A percentile compares a stretch with the other conserved stretches of the same genome.
phyloP scores from a whole-genome alignment of 1,140 invertebrate species.

The Anadara kagoshimensis region DNA sequence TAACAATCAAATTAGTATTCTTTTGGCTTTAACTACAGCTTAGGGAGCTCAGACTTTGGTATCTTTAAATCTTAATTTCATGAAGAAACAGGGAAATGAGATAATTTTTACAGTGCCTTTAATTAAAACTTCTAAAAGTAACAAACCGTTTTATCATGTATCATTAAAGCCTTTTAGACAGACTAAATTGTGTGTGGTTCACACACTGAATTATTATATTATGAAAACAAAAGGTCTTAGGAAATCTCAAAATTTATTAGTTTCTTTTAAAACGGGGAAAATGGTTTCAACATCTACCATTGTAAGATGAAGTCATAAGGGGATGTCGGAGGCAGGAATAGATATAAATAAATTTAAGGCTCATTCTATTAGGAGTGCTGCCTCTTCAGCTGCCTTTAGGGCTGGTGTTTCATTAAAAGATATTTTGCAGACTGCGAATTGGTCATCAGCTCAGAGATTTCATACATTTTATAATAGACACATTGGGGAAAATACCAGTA shows the following conservation, averaged over 20 bases:
- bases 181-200: constrained; percentile 8
- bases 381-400: constrained; percentile 20
- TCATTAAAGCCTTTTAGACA: no score
- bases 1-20: no score
- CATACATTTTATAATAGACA: constrained; percentile 20
- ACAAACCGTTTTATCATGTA: no score
- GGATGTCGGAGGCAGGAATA: constrained; percentile 21
- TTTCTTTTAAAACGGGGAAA: constrained; percentile 36
- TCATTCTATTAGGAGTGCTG: constrained; percentile 31
- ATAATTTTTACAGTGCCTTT: no score
- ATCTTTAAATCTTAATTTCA: no score
- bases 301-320: constrained; percentile 31
- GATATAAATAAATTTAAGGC: constrained; percentile 22
- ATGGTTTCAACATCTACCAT: constrained; percentile 32
- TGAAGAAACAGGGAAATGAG: no score
- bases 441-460: constrained; percentile 26
- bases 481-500: no score
- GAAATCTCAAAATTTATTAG: constrained; percentile 19
- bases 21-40: no score
- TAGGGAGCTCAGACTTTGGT: no score
- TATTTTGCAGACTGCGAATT: constrained; percentile 32
- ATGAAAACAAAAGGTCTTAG: constrained; percentile 13
- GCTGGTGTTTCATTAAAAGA: constrained; percentile 18
- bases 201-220: constrained; percentile 25
- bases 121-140: no score